Evolutionary conservation across 2,888 invertebrate species (phyloP).

Genomic region (Nomada ruficornis): DNA sequence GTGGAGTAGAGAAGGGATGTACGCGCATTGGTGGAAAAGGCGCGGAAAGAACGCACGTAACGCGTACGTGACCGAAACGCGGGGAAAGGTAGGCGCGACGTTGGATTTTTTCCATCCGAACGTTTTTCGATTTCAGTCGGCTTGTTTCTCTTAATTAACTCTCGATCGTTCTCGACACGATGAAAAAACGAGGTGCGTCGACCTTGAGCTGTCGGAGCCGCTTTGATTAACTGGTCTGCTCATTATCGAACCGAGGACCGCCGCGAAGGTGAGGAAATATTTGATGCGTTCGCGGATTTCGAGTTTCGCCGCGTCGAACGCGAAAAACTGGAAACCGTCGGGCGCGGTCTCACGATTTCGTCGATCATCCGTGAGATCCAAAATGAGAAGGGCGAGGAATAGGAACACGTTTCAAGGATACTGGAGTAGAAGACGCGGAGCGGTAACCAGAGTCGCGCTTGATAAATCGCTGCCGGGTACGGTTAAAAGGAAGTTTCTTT

Average conservation of each 20-base stretch:
- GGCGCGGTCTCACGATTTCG: neutral
- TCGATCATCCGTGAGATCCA: neutral
- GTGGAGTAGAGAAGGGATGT: neutral
- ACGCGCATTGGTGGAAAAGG: neutral
- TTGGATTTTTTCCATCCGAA: conserved; percentile 52
- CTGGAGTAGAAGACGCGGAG: neutral
- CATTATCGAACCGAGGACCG: conserved; percentile 55
- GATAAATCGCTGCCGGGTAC: conserved; percentile 3
- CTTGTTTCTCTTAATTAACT: conserved; percentile 68
- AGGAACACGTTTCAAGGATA: neutral
- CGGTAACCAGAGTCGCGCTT: neutral
- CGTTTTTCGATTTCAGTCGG: conserved; percentile 40
- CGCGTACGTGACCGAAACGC: neutral
- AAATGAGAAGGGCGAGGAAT: neutral
- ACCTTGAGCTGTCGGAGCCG: conserved; percentile 68
- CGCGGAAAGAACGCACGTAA: conserved; percentile 1
- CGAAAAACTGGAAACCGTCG: conserved; percentile 1
- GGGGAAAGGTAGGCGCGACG: conserved; percentile 8
- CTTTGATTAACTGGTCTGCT: conserved; percentile 70
- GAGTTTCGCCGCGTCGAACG: neutral
- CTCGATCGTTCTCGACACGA: conserved; percentile 60
- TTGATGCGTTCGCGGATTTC: conserved; percentile 33
- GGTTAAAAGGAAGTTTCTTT: conserved; percentile 8
- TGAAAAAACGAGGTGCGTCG: conserved; percentile 41
- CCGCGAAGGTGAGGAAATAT: conserved; percentile 18